Evolutionary conservation across 2,113 vertebrate genomes (phyloP), one percentile per base, ranked within the genome.

Genomic region (Plectropomus leopardus): DNA sequence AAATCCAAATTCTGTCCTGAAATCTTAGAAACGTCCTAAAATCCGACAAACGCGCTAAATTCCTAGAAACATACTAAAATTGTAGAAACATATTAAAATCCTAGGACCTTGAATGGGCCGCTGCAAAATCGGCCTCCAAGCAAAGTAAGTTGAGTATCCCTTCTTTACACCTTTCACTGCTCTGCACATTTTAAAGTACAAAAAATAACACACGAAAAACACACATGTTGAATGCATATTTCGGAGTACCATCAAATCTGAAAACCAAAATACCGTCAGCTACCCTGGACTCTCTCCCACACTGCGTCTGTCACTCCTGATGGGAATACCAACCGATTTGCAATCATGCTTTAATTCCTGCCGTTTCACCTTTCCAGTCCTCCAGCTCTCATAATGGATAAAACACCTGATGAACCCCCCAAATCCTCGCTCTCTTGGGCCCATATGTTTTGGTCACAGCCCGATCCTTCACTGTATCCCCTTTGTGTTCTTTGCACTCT

Each of bases 321-420:
- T 92, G 88, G 80, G 82, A 92, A 92, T 87, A 89, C 70, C 85
- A 79, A 86, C 57, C 19, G 4, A 75, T 91, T 71, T 70, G 68
- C 87, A 86, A 71, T 92, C 86, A 85, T 86, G 80, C 84, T 88
- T 65, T 87, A 82, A 83, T 86, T 89, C 77, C 69, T 80, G 80
- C 32, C 24, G 5, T 78, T 89, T 84, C 79, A 59, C 85, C 84
- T 85, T 69, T 75, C 74, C 73, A 51, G 50, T 61, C 78, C 66
- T 32, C 19, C 28, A 44, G 65, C 53, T 24, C 45, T 45, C 10
- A 3, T 90, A 84, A 93, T 93, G 89, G 79, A 80, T 82, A 88
- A 93, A 93, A 87, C 92, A 93, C 88, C 83, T 83, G 83, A 87
- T 13, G 76, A 15, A 50, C 28, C 17, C 44, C 44, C 3, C 30